Evolutionary conservation across 2,113 vertebrate species (phyloP).

Genomic region (Pan troglodytes): NHGRI_mPanTro3-v2.1_pri NC_072398.2:169622001-169622500

Average conservation of each 20-base stretch:
- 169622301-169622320: not conserved
- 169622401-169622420: not conserved
- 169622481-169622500: not conserved
- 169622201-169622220: conserved; percentile 33
- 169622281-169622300: conserved; percentile 41
- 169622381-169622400: not conserved
- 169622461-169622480: not conserved
- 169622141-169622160: conserved; percentile 73
- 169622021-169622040: conserved; percentile 74
- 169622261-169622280: conserved; percentile 33
- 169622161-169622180: conserved; percentile 49
- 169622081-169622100: conserved; percentile 69
- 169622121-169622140: conserved; percentile 79
- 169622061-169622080: conserved; percentile 81
- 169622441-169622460: not conserved
- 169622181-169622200: conserved; percentile 53
- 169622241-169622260: conserved; percentile 29
- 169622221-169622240: conserved; percentile 54
- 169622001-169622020: conserved; percentile 75
- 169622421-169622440: not conserved
- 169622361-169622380: not conserved
- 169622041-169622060: conserved; percentile 71
- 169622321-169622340: not conserved
- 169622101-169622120: conserved; percentile 74
- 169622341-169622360: accelerated